These are phyloP conservation scores for Bryconaethiops microstoma DNA, from an alignment of 2,797 vertebrate species.

Conservation along the genomic window DNA sequence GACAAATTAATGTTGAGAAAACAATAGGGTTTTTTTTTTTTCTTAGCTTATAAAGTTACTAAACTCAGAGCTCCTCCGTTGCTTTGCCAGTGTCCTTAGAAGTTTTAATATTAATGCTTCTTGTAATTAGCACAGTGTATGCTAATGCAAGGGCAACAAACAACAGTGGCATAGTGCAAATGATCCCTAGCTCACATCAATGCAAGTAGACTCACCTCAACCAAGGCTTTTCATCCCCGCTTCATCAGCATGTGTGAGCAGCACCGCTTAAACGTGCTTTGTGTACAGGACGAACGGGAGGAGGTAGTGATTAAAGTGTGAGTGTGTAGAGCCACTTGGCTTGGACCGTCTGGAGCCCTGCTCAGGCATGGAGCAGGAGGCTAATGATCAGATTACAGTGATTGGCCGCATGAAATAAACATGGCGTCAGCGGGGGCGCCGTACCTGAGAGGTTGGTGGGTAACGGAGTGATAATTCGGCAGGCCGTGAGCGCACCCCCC, in stretches of 20 bases:
- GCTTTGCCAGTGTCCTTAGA: constrained; percentile 18
- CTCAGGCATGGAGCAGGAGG: constrained; percentile 52
- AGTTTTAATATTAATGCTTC: constrained; percentile 47
- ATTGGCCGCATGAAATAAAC: constrained; percentile 58
- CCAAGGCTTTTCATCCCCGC: constrained; percentile 35
- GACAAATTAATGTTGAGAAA: neutral
- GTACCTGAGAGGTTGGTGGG: constrained; percentile 44
- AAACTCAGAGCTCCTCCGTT: constrained; percentile 5
- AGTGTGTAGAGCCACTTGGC: constrained; percentile 46
- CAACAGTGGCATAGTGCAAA: constrained; percentile 21
- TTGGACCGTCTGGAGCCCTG: constrained; percentile 50
- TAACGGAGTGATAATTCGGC: constrained; percentile 54
- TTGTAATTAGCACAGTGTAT: constrained; percentile 50
- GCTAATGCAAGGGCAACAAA: constrained; percentile 45
- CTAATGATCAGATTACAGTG: constrained; percentile 61
- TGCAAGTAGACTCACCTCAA: constrained; percentile 46
- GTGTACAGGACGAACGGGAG: constrained; percentile 35
- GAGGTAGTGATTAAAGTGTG: constrained; percentile 50
- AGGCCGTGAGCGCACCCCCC: constrained; percentile 34
- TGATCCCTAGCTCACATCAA: constrained; percentile 37
- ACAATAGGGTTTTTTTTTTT: neutral
- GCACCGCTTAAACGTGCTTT: constrained; percentile 40
- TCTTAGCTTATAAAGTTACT: neutral
- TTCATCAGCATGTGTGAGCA: constrained; percentile 52
- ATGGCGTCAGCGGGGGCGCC: constrained; percentile 47